phyloP scores from a whole-genome alignment of 2,888 invertebrate genomes.

The Drosophila flavopinicola region DNA sequence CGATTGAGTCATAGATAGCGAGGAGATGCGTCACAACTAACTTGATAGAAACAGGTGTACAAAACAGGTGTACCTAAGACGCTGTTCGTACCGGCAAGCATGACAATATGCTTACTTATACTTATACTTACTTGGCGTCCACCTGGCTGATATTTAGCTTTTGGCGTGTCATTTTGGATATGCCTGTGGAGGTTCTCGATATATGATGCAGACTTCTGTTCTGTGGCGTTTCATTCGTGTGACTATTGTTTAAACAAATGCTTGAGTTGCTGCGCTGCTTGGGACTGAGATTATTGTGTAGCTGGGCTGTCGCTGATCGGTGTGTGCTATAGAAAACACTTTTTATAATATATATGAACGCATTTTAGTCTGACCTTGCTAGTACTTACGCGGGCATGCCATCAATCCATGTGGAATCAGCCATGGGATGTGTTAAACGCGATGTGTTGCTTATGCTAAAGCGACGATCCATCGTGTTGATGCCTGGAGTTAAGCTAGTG shows the following conservation, averaged over 20 bases:
- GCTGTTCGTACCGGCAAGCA: too few species aligned
- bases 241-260: conserved; percentile 21
- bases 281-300: conserved; percentile 44
- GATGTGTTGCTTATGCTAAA: conserved; percentile 74
- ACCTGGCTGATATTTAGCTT: conserved; percentile 70
- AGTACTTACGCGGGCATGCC: conserved; percentile 64
- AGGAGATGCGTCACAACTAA: too few species aligned
- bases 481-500: not conserved
- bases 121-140: conserved; percentile 81
- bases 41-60: too few species aligned
- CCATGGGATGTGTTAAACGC: conserved; percentile 76
- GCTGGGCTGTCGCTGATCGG: conserved; percentile 49
- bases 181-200: conserved; percentile 23
- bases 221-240: conserved; percentile 16
- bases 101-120: too few species aligned
- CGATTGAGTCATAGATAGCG: too few species aligned
- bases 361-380: not conserved
- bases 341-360: conserved; percentile 3
- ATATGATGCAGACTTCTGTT: conserved; percentile 33
- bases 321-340: conserved; percentile 6
- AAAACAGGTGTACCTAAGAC: too few species aligned
- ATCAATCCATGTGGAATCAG: conserved; percentile 82
- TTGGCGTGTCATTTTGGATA: conserved; percentile 49
- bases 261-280: conserved; percentile 60
- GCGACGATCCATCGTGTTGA: conserved; percentile 66